Evolutionary conservation across 2,113 vertebrate species (phyloP).

Genomic region (Bostrychus sinensis): DNA sequence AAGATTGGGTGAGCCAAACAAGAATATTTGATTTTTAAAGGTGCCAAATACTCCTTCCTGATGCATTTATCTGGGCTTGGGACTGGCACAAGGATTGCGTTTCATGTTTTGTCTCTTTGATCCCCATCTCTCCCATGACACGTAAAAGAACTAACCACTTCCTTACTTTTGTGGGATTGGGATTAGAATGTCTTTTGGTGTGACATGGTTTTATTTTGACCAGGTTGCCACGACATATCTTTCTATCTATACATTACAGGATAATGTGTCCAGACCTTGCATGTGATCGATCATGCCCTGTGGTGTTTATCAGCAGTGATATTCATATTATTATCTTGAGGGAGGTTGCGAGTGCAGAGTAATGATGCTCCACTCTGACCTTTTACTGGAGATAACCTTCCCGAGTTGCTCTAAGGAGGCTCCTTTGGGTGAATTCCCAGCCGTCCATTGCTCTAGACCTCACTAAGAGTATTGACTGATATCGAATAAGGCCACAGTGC

Average conservation of each 20-base stretch:
- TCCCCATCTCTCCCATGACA: too few relatives aligned
- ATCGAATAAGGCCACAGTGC: constrained; percentile 18
- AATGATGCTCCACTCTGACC: constrained; percentile 61
- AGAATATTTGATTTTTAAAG: too few relatives aligned
- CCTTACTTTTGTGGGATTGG: too few relatives aligned
- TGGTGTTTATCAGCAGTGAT: constrained; percentile 26
- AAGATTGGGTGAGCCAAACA: too few relatives aligned
- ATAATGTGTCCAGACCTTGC: neutral
- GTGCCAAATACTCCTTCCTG: too few relatives aligned
- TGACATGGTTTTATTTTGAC: neutral
- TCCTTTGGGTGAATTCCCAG: constrained; percentile 36
- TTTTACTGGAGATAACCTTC: constrained; percentile 53
- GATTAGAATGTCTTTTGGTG: too few relatives aligned
- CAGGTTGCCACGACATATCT: neutral
- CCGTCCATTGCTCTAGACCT: constrained; percentile 29
- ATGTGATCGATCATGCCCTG: constrained; percentile 21
- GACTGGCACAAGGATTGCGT: too few relatives aligned
- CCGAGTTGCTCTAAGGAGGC: constrained; percentile 26
- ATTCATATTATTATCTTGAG: constrained; percentile 50
- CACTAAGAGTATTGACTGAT: constrained; percentile 29
- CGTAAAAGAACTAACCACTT: too few relatives aligned
- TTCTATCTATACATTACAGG: neutral
- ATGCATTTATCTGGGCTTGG: too few relatives aligned
- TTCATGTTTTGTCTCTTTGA: too few relatives aligned
- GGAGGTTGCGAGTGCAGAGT: constrained; percentile 29